Evolutionary conservation across 2,797 vertebrate genomes (phyloP).

Genomic region (Microctenopoma stevenorrisi): DNA sequence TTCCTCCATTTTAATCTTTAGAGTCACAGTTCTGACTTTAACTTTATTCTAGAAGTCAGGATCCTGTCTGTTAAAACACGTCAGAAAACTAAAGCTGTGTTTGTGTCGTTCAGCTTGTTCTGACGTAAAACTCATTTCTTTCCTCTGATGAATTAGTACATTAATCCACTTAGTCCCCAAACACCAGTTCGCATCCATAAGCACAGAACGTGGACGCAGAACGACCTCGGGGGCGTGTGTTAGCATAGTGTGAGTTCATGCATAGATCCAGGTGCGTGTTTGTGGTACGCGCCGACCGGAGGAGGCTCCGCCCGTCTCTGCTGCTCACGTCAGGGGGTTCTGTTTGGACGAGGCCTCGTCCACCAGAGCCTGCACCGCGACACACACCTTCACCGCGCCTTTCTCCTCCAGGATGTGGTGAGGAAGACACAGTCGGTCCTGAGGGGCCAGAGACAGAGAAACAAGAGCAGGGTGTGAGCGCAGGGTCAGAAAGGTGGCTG

Average conservation of each 20-base stretch:
- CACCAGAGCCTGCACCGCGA: conserved; percentile 91
- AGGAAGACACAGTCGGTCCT: conserved; percentile 96
- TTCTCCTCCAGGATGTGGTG: conserved; percentile 98
- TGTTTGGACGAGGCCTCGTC: conserved; percentile 84
- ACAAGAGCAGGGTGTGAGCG: conserved; percentile 22
- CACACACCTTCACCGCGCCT: conserved; percentile 91
- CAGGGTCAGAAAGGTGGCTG: conserved; percentile 18
- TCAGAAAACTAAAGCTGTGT: neutral
- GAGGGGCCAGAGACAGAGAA: conserved; percentile 30
- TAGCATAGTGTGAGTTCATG: neutral
- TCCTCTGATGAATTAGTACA: conserved; percentile 10
- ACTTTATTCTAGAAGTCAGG: neutral
- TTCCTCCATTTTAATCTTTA: too few relatives aligned
- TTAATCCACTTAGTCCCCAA: conserved; percentile 22
- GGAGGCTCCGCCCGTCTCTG: conserved; percentile 1
- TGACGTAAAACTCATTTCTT: too few relatives aligned
- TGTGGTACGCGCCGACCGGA: neutral
- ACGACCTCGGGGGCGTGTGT: conserved; percentile 1
- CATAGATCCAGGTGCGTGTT: conserved; percentile 13
- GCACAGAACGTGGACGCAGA: conserved; percentile 16
- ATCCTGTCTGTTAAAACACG: neutral
- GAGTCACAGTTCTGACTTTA: neutral
- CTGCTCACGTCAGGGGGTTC: conserved; percentile 84
- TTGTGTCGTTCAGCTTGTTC: conserved; percentile 2
- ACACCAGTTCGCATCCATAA: conserved; percentile 24